A percentile compares a stretch with the other conserved stretches of the same genome.
These are phyloP conservation scores for Myrmophylax atrothorax DNA, from an alignment of 2,113 vertebrate genomes.

Conservation along the genomic window DNA sequence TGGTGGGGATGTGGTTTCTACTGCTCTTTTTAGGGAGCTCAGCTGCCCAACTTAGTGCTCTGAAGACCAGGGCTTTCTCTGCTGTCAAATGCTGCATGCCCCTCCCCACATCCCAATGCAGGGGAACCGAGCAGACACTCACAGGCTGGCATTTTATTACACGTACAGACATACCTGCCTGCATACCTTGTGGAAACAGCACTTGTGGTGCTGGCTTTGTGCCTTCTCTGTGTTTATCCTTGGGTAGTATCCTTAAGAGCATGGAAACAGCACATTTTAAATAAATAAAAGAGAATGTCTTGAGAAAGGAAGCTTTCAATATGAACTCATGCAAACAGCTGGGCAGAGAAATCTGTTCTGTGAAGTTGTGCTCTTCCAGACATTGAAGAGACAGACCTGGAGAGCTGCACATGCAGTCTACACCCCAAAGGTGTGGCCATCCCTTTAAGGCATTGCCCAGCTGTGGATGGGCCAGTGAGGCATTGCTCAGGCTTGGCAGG, in stretches of 20 bases:
- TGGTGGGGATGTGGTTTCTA: background rate
- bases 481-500: background rate
- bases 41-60: background rate
- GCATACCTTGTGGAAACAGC: background rate
- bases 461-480: background rate
- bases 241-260: background rate
- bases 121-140: background rate
- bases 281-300: background rate
- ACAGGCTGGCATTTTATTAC: background rate
- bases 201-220: background rate
- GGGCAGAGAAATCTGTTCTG: background rate
- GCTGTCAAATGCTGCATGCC: background rate
- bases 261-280: background rate
- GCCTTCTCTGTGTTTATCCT: background rate
- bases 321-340: background rate
- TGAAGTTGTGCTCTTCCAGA: background rate
- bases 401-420: rapidly evolving
- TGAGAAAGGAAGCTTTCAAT: background rate
- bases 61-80: background rate
- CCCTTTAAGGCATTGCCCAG: background rate
- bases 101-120: background rate
- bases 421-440: rapidly evolving
- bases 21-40: background rate
- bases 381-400: background rate
- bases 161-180: background rate